Percentiles rank a stretch among this genome's conserved stretches.
Conservation (phyloP, 2,113 vertebrate genomes). For the Hipposideros armiger region DNA sequence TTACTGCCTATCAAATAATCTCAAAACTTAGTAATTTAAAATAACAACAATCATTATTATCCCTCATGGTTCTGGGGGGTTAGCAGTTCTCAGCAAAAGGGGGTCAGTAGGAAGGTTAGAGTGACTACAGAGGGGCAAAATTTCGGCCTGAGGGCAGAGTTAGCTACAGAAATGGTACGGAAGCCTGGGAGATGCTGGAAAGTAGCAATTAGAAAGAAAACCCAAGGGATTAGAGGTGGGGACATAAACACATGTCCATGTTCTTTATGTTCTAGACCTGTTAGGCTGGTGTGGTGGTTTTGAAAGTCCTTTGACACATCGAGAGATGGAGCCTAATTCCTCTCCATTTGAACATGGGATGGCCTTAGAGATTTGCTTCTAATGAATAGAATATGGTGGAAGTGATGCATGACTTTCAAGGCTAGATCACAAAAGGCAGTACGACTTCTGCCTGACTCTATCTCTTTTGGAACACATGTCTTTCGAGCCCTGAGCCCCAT, state of each 20-base stretch:
- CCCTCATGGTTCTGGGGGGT: background rate
- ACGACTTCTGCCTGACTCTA: background rate
- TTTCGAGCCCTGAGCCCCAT: background rate
- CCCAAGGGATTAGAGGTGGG: background rate
- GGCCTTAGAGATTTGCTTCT: background rate
- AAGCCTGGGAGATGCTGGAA: background rate
- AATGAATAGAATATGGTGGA: background rate
- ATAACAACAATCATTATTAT: background rate
- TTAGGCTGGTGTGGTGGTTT: background rate
- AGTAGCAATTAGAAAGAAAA: background rate
- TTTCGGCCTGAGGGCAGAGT: background rate
- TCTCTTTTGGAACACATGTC: background rate
- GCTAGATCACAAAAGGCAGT: background rate
- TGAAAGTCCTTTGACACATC: background rate
- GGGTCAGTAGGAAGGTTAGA: background rate
- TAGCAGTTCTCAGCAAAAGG: slow-evolving; percentile 1
- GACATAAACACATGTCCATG: background rate
- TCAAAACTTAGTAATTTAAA: background rate
- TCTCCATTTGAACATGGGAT: background rate
- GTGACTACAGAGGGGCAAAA: background rate
- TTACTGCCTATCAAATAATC: background rate
- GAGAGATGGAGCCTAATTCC: background rate
- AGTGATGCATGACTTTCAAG: background rate
- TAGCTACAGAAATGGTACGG: background rate
- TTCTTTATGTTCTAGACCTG: background rate